Base-by-base conservation (phyloP, 2,888 invertebrate species). In the Ischnus inquisitorius region DNA sequence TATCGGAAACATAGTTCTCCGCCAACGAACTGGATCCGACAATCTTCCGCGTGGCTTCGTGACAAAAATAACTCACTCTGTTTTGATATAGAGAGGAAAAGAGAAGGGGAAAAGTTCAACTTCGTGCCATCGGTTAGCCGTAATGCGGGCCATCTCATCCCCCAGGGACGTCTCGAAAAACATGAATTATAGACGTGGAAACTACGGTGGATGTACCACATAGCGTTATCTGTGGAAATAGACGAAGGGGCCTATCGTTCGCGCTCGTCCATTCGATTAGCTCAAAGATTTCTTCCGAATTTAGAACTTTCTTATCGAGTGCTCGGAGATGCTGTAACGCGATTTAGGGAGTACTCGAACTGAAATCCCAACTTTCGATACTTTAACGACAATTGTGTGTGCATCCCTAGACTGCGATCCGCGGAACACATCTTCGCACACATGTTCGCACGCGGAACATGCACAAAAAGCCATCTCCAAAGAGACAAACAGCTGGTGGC, bases 301-400 rank as follows among this genome's bases (percentile, higher is more conserved):
- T 80, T 72, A 60, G 19, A 74, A 74, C 74, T 74, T 74, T 67
- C 74, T 74, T 80, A 80, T 67, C 80, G 48, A 67, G 25, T 41
- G 43, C 43, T 34, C 34, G 43, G 64, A 48, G 14, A 64, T 48
- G 51, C 57, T 57, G 60, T 68, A 67, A 80, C 71, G 67, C 71
- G 72, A 80, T 67, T 74, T 67, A 46, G 54, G 19, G 68, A 12
- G 25, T 8, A 22, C n/a, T 16, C 65, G 54, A n/a, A 64, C 19
- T 12, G 19, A 54, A 22, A 54, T 6, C 14, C 75, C 46, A 64
- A 75, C 22, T 64, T 75, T 8, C 22, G 34, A 34, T 64, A 16
- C 25, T 72, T 60, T 43, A 16, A 4, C 57, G 60, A 41, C 46
- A 28, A 12, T 22, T 46, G 67, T 10, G 22, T 46, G 64, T 65